These are phyloP conservation scores for Sparus aurata DNA, from an alignment of 2,797 vertebrate genomes.

Conservation along the genomic window DNA sequence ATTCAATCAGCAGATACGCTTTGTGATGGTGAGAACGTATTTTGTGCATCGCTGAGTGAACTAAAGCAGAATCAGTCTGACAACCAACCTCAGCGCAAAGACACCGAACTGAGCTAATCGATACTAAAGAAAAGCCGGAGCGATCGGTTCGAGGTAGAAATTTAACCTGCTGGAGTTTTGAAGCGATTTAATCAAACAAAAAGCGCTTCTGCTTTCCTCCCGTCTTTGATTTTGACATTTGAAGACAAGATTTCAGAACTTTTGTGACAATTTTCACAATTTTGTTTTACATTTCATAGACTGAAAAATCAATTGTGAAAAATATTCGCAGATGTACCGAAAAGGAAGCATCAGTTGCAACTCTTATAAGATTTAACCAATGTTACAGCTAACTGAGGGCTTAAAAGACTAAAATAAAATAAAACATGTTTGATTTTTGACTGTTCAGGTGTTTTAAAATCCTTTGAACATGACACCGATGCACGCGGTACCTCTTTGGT, in stretches of 20 bases:
- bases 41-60: background rate
- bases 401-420: too few species aligned
- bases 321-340: too few species aligned
- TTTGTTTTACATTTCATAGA: background rate
- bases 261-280: background rate
- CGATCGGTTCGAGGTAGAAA: background rate
- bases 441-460: too few species aligned
- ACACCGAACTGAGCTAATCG: background rate
- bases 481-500: too few species aligned
- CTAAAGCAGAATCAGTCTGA: background rate
- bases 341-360: background rate
- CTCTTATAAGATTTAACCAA: too few species aligned
- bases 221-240: background rate
- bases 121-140: background rate
- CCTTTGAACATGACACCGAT: too few species aligned
- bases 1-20: background rate
- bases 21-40: background rate
- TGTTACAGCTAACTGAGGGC: background rate
- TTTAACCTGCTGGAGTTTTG: background rate
- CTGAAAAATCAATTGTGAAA: fast-evolving
- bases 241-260: background rate
- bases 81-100: background rate
- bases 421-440: too few species aligned
- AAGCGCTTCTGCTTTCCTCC: background rate
- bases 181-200: background rate